Conservation (phyloP, 2,113 vertebrate species). For the Platysteira castanea region DNA sequence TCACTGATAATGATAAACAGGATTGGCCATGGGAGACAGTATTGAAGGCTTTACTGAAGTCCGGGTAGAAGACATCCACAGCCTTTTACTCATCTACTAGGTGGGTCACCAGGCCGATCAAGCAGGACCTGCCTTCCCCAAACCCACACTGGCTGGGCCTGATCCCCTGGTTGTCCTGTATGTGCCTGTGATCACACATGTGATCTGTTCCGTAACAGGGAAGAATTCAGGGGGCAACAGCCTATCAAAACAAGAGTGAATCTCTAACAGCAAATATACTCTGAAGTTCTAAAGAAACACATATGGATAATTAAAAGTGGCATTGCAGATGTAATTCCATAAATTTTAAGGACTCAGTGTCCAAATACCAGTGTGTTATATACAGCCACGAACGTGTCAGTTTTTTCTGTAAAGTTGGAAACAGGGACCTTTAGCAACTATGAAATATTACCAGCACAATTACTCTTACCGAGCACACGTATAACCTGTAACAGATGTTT, state of each 20-base stretch:
- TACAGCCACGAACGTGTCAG: background rate
- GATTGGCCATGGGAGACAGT: background rate
- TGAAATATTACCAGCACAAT: background rate
- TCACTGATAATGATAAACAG: too few species aligned
- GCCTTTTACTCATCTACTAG: background rate
- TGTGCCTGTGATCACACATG: background rate
- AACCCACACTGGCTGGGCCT: background rate
- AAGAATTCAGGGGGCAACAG: background rate
- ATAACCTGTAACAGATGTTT: background rate
- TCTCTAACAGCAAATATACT: background rate
- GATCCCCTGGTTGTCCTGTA: background rate
- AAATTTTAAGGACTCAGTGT: background rate
- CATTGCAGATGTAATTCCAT: background rate
- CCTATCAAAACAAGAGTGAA: background rate
- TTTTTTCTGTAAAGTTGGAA: background rate
- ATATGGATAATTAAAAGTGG: background rate
- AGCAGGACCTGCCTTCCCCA: background rate
- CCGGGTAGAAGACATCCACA: background rate
- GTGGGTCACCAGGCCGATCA: background rate
- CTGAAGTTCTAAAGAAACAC: background rate
- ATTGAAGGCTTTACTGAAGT: background rate
- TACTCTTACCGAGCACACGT: background rate
- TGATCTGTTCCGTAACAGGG: background rate
- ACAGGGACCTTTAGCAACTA: background rate
- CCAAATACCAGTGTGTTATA: background rate